Percentiles rank a stretch among this genome's conserved stretches.
Evolutionary conservation across 2,797 vertebrate genomes (phyloP).

Genomic region (Rhynchotus rufescens): DNA sequence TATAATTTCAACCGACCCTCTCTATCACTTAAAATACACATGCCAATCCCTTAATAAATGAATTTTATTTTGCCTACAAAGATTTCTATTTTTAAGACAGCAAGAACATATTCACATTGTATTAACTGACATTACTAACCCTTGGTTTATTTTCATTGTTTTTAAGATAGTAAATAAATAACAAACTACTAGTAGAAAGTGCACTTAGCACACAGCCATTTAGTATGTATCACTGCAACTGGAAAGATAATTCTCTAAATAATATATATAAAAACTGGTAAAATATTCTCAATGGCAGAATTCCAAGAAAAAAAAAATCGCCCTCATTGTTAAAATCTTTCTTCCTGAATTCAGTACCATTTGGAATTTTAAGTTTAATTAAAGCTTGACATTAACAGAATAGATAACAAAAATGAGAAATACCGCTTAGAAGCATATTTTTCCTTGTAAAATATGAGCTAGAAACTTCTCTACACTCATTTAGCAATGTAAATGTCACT

Average conservation of each 20-base stretch:
- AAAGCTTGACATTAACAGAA: constrained; percentile 27
- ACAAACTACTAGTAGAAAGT: not conserved
- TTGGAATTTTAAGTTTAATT: constrained; percentile 39
- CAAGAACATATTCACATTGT: not conserved
- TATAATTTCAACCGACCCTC: not conserved
- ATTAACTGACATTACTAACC: constrained; percentile 10
- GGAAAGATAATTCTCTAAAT: not conserved
- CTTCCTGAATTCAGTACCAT: constrained; percentile 22
- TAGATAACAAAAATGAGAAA: constrained; percentile 14
- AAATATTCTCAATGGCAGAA: constrained; percentile 34
- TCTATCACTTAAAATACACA: not conserved
- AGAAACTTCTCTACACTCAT: constrained; percentile 68
- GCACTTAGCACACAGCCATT: not conserved
- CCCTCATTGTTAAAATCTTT: not conserved
- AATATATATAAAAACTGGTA: not conserved
- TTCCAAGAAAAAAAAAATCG: not conserved
- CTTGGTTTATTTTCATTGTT: not conserved
- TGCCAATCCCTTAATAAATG: not conserved
- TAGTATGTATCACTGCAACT: not conserved
- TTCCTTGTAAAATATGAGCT: constrained; percentile 60
- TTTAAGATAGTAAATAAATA: not conserved
- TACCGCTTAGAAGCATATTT: constrained; percentile 41
- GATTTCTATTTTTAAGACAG: not conserved
- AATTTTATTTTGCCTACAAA: not conserved
- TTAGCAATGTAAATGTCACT: constrained; percentile 79